phyloP scores from a whole-genome alignment of 2,113 vertebrate genomes.

The western clawed frog (Xenopus tropicalis) region DNA sequence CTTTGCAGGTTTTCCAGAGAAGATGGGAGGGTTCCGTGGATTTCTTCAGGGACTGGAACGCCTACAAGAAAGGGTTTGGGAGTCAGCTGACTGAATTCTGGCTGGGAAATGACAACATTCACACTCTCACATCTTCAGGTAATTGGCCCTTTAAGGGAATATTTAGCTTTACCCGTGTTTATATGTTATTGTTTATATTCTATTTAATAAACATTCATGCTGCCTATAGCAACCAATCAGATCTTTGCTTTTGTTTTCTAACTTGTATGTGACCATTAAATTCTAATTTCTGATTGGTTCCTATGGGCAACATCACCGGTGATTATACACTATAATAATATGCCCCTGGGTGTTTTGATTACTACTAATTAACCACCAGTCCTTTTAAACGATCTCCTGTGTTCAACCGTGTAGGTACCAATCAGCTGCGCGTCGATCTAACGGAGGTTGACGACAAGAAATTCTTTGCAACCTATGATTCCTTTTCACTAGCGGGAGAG shows the following conservation, averaged over 20 bases:
- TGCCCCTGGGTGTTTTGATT: too few relatives aligned
- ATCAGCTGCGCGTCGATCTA: constrained; percentile 43
- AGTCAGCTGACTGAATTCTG: constrained; percentile 52
- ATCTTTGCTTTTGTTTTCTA: too few relatives aligned
- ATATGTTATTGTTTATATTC: too few relatives aligned
- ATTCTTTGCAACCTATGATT: constrained; percentile 27
- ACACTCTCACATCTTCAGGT: constrained; percentile 43
- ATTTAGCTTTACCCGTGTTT: not conserved
- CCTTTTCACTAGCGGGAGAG: constrained; percentile 43
- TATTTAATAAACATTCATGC: too few relatives aligned
- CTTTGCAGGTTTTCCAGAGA: constrained; percentile 49
- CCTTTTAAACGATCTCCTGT: not conserved
- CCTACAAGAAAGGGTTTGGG: constrained; percentile 52
- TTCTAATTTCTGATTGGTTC: too few relatives aligned
- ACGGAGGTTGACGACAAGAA: constrained; percentile 39
- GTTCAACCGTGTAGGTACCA: constrained; percentile 15
- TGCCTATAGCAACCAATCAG: too few relatives aligned
- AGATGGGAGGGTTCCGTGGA: constrained; percentile 43
- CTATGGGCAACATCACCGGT: too few relatives aligned
- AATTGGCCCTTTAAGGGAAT: not conserved
- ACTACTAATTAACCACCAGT: too few relatives aligned
- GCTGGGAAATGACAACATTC: constrained; percentile 52
- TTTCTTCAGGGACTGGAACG: constrained; percentile 47
- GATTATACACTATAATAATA: too few relatives aligned
- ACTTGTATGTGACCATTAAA: too few relatives aligned